These are phyloP conservation scores for Synchiropus splendidus DNA, from an alignment of 2,113 vertebrate genomes.

Conservation along the genomic window DNA sequence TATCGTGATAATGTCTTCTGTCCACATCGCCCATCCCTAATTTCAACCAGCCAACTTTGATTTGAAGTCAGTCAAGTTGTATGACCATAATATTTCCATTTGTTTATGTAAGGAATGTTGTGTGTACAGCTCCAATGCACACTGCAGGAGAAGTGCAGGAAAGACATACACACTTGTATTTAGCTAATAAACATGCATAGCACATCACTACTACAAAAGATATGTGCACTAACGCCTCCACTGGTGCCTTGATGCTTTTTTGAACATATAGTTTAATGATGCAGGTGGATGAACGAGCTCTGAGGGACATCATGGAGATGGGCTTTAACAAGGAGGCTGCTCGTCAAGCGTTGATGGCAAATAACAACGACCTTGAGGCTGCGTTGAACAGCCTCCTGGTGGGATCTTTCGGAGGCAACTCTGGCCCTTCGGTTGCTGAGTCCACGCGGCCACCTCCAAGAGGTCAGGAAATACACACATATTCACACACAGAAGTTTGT, in stretches of 20 bases:
- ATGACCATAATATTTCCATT: too few relatives aligned
- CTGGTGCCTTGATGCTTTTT: not conserved
- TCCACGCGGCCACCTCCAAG: conserved; percentile 37
- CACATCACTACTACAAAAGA: too few relatives aligned
- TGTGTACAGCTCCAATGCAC: too few relatives aligned
- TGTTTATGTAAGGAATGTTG: too few relatives aligned
- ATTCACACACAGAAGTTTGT: conserved; percentile 1
- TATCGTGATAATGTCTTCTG: too few relatives aligned
- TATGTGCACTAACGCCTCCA: too few relatives aligned
- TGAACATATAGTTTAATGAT: not conserved
- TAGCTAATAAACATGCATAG: too few relatives aligned
- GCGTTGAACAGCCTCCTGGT: conserved; percentile 88
- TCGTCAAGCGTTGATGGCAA: conserved; percentile 90
- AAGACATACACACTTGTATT: too few relatives aligned
- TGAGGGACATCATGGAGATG: conserved; percentile 96
- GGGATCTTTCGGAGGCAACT: conserved; percentile 71
- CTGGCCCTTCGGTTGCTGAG: conserved; percentile 42
- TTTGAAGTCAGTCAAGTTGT: too few relatives aligned
- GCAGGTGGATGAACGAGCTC: conserved; percentile 91
- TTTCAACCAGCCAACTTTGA: too few relatives aligned
- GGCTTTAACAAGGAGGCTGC: conserved; percentile 92
- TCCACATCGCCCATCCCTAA: too few relatives aligned
- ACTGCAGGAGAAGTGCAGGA: too few relatives aligned
- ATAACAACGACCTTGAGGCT: conserved; percentile 89
- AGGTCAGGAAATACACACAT: conserved; percentile 34